A percentile compares a stretch with the other conserved stretches of the same genome.
phyloP scores from a whole-genome alignment of 2,888 invertebrate species.

The Pseudococcus jackbeardsleyi region DNA sequence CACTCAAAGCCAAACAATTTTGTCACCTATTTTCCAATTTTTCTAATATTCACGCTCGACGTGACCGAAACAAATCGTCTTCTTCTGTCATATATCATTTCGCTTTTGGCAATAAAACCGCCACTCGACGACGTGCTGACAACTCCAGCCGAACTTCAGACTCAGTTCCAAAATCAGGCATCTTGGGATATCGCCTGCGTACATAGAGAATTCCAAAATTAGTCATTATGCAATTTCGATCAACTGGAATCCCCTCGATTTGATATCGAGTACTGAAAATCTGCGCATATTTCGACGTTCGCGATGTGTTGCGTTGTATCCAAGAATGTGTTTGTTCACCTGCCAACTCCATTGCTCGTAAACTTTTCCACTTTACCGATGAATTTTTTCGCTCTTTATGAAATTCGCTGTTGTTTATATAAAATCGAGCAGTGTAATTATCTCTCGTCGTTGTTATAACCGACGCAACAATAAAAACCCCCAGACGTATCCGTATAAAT shows the following conservation, averaged over 20 bases:
- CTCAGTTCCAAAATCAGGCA: no score
- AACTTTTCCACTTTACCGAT: conserved; percentile 28
- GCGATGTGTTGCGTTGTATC: conserved; percentile 1
- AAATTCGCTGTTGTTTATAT: neutral
- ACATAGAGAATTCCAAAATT: neutral
- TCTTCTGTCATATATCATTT: neutral
- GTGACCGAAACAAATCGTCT: conserved; percentile 25
- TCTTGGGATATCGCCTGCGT: no score
- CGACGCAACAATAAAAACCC: neutral
- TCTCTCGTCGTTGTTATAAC: neutral
- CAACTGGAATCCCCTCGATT: neutral
- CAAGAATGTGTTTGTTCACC: conserved; percentile 49
- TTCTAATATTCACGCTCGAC: neutral
- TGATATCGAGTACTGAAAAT: neutral
- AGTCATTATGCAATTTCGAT: neutral
- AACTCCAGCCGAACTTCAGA: neutral
- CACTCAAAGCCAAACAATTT: neutral
- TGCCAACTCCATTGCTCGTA: conserved; percentile 12
- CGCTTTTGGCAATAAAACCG: neutral
- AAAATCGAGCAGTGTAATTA: neutral
- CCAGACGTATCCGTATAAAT: neutral
- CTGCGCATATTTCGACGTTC: neutral
- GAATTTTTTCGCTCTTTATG: conserved; percentile 17
- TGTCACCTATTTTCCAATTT: conserved; percentile 47
- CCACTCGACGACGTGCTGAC: neutral